Percentiles rank a stretch among this genome's conserved stretches.
phyloP scores from a whole-genome alignment of 1,140 invertebrate genomes.

The Macrotrachela quadricornifera region DNA sequence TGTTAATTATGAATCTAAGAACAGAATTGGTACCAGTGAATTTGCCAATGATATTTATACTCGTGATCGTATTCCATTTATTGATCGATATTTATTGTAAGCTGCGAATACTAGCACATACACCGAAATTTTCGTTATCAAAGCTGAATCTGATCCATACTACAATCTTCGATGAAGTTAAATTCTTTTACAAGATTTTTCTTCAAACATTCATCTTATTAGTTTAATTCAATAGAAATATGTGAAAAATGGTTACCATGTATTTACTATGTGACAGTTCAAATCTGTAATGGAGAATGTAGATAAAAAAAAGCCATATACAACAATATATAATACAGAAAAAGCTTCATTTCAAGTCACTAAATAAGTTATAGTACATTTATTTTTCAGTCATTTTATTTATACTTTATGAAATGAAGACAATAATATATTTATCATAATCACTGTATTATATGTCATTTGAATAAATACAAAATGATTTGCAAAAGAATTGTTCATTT shows the following conservation, averaged over 20 bases:
- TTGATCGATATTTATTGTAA: conserved; percentile 17
- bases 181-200: too few species aligned
- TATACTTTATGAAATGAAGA: too few species aligned
- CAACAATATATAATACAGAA: conserved; percentile 18
- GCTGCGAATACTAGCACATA: conserved; percentile 14
- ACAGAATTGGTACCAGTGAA: conserved; percentile 23
- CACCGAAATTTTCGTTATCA: conserved; percentile 13
- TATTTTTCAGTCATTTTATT: too few species aligned
- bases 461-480: too few species aligned
- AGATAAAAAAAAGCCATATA: conserved; percentile 24
- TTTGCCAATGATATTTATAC: conserved; percentile 15
- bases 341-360: conserved; percentile 17
- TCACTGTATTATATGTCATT: too few species aligned
- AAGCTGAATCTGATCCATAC: conserved; percentile 18
- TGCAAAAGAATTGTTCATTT: too few species aligned
- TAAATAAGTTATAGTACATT: too few species aligned
- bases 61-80: conserved; percentile 19
- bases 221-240: neutral
- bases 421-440: too few species aligned
- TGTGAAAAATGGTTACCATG: conserved; percentile 25
- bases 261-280: conserved; percentile 14
- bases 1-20: conserved; percentile 12
- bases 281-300: conserved; percentile 24
- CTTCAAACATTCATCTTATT: too few species aligned
- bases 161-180: conserved; percentile 15